phyloP scores from a whole-genome alignment of 1,140 invertebrate genomes.

The Drosophila leontia region DNA sequence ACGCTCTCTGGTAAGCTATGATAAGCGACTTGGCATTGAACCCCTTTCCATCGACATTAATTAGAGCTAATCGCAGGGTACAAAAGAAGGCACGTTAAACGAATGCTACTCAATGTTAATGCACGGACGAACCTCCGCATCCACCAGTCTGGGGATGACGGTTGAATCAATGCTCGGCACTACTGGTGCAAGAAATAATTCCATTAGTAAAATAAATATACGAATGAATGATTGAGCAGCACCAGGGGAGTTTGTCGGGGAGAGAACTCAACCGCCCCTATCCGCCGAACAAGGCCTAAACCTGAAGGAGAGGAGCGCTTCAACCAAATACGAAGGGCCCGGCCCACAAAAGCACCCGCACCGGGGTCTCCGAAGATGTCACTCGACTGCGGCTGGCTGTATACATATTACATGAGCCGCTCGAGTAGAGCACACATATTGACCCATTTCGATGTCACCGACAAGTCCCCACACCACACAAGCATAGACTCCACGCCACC shows the following conservation, averaged over 20 bases:
- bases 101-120: conserved; percentile 14
- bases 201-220: conserved; percentile 81
- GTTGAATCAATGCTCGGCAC: background rate
- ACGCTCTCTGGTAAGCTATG: background rate
- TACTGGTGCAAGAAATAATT: conserved; percentile 63
- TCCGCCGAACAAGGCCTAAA: conserved; percentile 38
- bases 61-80: conserved; percentile 33
- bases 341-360: background rate
- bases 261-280: background rate
- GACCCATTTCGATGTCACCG: conserved; percentile 69
- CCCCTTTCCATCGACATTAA: conserved; percentile 51
- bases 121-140: conserved; percentile 36
- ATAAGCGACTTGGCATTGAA: background rate
- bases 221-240: conserved; percentile 80
- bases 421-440: conserved; percentile 46
- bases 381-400: conserved; percentile 56
- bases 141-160: conserved; percentile 8
- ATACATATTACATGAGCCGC: conserved; percentile 75
- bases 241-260: conserved; percentile 23
- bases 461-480: conserved; percentile 35
- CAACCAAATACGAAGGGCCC: conserved; percentile 62
- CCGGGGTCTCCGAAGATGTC: conserved; percentile 63
- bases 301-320: conserved; percentile 51
- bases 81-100: conserved; percentile 35
- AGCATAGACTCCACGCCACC: conserved; percentile 12